Evolutionary conservation across 2,797 vertebrate genomes (phyloP).

Genomic region (Melanitta fusca): DNA sequence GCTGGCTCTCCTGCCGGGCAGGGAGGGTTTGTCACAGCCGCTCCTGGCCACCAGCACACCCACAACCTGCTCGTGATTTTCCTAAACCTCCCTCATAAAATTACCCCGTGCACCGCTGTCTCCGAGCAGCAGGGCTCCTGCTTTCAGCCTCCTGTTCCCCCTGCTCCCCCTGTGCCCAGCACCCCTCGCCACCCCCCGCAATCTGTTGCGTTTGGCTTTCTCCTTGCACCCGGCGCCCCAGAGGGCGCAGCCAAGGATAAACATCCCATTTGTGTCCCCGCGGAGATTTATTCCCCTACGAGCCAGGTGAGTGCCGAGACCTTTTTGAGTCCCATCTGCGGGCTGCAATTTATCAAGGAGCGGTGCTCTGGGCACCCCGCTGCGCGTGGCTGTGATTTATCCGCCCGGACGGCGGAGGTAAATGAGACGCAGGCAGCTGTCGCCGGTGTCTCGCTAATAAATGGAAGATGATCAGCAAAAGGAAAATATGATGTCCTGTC

Average conservation of each 20-base stretch:
- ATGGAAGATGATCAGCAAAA: background rate
- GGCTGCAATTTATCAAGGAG: background rate
- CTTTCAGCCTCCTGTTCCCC: background rate
- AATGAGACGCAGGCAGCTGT: background rate
- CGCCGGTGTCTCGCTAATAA: background rate
- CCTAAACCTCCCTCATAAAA: background rate
- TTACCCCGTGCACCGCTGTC: background rate
- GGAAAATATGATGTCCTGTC: background rate
- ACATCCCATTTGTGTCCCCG: constrained; percentile 50
- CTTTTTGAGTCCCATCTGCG: background rate
- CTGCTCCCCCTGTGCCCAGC: background rate
- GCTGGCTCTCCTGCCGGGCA: accelerated
- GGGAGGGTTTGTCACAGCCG: background rate
- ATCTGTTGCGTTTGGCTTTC: background rate
- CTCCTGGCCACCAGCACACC: background rate
- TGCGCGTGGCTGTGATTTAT: background rate
- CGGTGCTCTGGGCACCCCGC: background rate
- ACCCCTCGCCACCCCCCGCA: background rate
- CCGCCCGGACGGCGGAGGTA: background rate
- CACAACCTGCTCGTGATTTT: background rate
- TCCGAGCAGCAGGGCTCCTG: background rate
- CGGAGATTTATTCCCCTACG: constrained; percentile 36
- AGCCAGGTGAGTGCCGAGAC: constrained; percentile 15
- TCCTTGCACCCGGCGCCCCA: background rate
- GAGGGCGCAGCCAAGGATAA: constrained; percentile 60